Conservation (phyloP, 2,888 invertebrate genomes). For the Phasia obesa region DNA sequence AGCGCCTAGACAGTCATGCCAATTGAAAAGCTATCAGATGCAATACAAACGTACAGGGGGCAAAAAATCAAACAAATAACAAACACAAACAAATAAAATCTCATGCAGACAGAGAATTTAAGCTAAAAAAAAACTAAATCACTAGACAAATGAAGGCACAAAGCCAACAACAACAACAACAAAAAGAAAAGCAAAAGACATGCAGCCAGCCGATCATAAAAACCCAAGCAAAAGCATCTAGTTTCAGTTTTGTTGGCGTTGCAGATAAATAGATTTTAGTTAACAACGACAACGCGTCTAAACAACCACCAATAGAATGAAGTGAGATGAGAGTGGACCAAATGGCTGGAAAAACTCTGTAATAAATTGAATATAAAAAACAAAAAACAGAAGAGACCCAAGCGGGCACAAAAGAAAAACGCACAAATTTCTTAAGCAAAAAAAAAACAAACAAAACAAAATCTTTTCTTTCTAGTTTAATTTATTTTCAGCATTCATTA, state of each 20-base stretch:
- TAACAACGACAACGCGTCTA: background rate
- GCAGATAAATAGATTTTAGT: slow-evolving; percentile 39
- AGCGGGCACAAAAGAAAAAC: background rate
- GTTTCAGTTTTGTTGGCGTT: slow-evolving; percentile 18
- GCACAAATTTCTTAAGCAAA: slow-evolving; percentile 16
- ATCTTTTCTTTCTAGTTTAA: background rate
- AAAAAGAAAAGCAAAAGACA: background rate
- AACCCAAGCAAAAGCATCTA: slow-evolving; percentile 1
- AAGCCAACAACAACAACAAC: slow-evolving; percentile 27
- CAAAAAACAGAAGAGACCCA: slow-evolving; percentile 3
- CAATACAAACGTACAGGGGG: slow-evolving; percentile 6
- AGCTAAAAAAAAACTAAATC: slow-evolving; percentile 56
- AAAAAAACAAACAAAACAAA: too few relatives aligned
- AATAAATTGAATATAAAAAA: slow-evolving; percentile 6
- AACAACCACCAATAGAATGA: slow-evolving; percentile 25
- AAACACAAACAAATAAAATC: slow-evolving; percentile 42
- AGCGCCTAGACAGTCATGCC: slow-evolving; percentile 49
- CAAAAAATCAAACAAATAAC: slow-evolving; percentile 17
- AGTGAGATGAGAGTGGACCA: slow-evolving; percentile 28
- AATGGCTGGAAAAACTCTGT: background rate
- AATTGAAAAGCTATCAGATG: slow-evolving; percentile 37
- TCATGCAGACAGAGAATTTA: slow-evolving; percentile 29
- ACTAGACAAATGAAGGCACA: slow-evolving; percentile 43
- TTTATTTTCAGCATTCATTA: background rate
- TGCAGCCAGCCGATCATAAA: background rate